Conservation (phyloP, 1,140 invertebrate species). For the Anastrepha ludens region DNA sequence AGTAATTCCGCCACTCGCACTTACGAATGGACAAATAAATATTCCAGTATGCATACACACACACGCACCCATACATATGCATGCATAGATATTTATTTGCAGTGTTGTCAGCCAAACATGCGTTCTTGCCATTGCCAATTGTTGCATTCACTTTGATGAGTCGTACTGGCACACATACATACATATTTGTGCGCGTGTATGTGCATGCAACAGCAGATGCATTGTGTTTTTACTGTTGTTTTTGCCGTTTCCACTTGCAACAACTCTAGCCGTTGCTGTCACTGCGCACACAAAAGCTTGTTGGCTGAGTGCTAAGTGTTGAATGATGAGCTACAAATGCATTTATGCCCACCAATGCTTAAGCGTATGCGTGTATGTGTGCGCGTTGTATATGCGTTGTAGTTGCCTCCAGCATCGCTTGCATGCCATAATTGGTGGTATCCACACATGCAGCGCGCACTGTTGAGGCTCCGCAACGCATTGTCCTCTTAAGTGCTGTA, state of each 20-base stretch:
- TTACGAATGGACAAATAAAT: not conserved
- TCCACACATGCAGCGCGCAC: not conserved
- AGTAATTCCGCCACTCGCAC: not conserved
- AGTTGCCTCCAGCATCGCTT: constrained; percentile 26
- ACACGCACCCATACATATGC: not conserved
- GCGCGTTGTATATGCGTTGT: not conserved
- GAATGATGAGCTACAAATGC: constrained; percentile 48
- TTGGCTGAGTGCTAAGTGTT: constrained; percentile 46
- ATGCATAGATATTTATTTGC: not conserved
- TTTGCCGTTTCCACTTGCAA: not conserved
- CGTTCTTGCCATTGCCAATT: constrained; percentile 33
- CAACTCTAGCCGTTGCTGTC: constrained; percentile 36
- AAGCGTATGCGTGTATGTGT: not conserved
- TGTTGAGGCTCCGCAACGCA: not conserved
- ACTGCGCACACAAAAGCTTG: constrained; percentile 32
- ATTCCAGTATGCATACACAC: constrained; percentile 12
- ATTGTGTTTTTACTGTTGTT: constrained; percentile 35
- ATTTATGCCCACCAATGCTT: not conserved
- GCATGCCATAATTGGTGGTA: constrained; percentile 28
- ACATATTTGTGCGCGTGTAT: not conserved
- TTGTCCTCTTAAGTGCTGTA: constrained; percentile 49
- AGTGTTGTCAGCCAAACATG: not conserved
- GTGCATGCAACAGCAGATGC: not conserved
- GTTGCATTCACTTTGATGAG: constrained; percentile 48
- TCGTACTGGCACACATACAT: not conserved